phyloP scores from a whole-genome alignment of 2,888 invertebrate genomes.

The Hymenopus coronatus region DNA sequence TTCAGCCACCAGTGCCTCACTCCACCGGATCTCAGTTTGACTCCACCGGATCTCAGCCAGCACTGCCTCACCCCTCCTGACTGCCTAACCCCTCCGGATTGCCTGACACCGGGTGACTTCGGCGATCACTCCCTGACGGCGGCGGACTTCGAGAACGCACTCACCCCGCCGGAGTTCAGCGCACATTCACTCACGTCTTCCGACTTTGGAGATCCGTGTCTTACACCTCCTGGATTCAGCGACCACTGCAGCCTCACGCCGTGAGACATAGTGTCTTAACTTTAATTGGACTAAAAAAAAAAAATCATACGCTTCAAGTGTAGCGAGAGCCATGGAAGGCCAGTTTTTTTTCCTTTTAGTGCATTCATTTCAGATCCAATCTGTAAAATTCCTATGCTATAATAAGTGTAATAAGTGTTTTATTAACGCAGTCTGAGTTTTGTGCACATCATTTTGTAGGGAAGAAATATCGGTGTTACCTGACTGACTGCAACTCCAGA shows the following conservation, averaged over 20 bases:
- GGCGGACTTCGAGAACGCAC: conserved; percentile 27
- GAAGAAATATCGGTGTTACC: neutral
- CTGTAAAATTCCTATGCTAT: neutral
- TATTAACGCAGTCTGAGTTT: neutral
- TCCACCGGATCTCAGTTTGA: conserved; percentile 38
- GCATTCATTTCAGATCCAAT: neutral
- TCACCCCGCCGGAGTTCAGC: conserved; percentile 28
- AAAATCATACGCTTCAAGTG: neutral
- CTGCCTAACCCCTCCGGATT: conserved; percentile 44
- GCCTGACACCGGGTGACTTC: conserved; percentile 50
- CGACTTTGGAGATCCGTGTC: conserved; percentile 3
- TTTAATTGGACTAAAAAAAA: neutral
- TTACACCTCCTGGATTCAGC: conserved; percentile 19
- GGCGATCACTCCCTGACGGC: conserved; percentile 26
- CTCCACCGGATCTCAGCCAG: conserved; percentile 36
- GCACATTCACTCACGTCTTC: conserved; percentile 7
- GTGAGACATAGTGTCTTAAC: neutral
- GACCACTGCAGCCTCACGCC: conserved; percentile 5
- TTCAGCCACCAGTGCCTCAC: conserved; percentile 19
- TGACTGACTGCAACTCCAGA: too few species aligned
- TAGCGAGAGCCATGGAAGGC: neutral
- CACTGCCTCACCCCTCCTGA: conserved; percentile 50
- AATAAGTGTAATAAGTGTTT: neutral
- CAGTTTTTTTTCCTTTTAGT: neutral
- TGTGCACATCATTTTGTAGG: neutral